Percentiles rank a stretch among this genome's conserved stretches.
phyloP scores from a whole-genome alignment of 2,888 invertebrate genomes.

The Alentia gelatinosa region DNA sequence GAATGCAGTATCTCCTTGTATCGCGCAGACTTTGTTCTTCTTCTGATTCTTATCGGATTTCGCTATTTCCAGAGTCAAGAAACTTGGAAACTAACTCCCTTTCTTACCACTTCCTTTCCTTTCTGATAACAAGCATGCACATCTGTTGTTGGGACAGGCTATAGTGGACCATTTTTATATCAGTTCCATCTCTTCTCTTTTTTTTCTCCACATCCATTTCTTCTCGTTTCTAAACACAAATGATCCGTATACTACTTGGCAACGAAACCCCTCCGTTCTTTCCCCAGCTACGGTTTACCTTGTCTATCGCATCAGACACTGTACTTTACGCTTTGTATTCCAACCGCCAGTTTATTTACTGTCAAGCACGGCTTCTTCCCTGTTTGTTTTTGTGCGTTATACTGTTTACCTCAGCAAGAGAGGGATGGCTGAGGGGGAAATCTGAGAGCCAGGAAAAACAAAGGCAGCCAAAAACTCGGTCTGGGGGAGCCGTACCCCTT shows the following conservation, averaged over 20 bases:
- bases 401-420: not conserved
- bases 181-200: too few relatives aligned
- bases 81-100: too few relatives aligned
- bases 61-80: too few relatives aligned
- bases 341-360: not conserved
- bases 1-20: too few relatives aligned
- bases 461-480: too few relatives aligned
- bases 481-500: too few relatives aligned
- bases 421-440: not conserved
- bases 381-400: conserved; percentile 4
- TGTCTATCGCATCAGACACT: not conserved
- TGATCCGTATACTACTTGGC: not conserved
- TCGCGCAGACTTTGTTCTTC: too few relatives aligned
- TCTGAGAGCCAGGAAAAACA: not conserved
- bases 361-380: not conserved
- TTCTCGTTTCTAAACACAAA: not conserved
- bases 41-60: too few relatives aligned
- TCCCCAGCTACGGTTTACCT: not conserved
- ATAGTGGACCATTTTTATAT: too few relatives aligned
- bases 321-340: not conserved
- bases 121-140: too few relatives aligned
- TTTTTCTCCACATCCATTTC: not conserved
- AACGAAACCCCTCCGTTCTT: not conserved
- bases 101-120: too few relatives aligned
- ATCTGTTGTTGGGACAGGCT: too few relatives aligned